phyloP scores from a whole-genome alignment of 2,888 invertebrate species.

The Sarcophaga subvicina region DNA sequence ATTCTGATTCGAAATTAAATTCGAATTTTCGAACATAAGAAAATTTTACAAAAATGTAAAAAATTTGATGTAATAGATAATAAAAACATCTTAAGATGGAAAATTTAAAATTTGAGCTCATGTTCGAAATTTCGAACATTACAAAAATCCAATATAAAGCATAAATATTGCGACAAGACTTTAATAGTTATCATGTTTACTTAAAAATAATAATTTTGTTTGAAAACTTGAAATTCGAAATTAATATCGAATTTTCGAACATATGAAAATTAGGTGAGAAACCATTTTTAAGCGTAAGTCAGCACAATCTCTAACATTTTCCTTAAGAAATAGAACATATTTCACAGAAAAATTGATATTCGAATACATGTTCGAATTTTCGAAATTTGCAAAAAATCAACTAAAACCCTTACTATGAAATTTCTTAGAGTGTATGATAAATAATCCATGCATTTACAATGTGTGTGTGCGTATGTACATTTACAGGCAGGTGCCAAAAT shows the following conservation, averaged over 20 bases:
- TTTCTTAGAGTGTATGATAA: not conserved
- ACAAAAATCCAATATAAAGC: not conserved
- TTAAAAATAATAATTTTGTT: not conserved
- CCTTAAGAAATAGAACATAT: not conserved
- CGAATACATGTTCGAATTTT: not conserved
- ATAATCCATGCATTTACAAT: not conserved
- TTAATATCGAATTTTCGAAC: too few relatives aligned
- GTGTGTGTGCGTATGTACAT: not conserved
- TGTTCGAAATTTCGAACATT: conserved; percentile 18
- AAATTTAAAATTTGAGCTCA: not conserved
- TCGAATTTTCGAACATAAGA: conserved; percentile 2
- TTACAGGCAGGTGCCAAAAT: conserved; percentile 64
- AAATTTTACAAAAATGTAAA: too few relatives aligned
- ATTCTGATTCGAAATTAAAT: not conserved
- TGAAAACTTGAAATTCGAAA: too few relatives aligned
- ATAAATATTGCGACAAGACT: too few relatives aligned
- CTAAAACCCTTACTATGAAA: too few relatives aligned
- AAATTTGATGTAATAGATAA: too few relatives aligned
- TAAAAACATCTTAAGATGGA: too few relatives aligned
- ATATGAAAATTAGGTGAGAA: too few relatives aligned
- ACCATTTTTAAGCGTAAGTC: too few relatives aligned
- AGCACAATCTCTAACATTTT: too few relatives aligned
- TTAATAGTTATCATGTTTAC: too few relatives aligned
- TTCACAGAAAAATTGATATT: not conserved
- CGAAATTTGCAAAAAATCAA: not conserved